Percentiles rank a stretch among this genome's conserved stretches.
Conservation (phyloP, 2,888 invertebrate genomes). For the Cetonia aurata region DNA sequence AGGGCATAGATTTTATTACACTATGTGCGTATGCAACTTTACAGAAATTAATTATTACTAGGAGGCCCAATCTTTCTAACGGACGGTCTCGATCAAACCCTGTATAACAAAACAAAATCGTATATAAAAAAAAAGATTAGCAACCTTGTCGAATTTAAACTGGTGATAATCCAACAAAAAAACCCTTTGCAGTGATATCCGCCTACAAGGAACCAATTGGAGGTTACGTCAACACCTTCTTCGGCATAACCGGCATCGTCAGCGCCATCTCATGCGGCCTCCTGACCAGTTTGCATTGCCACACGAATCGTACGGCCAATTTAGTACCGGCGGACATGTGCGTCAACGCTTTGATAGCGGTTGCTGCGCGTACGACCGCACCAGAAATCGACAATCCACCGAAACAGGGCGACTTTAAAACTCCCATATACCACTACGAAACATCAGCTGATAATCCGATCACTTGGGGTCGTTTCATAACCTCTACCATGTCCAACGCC, state of each 20-base stretch:
- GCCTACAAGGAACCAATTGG: conserved; percentile 80
- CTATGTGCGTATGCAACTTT: too few species aligned
- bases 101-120: too few species aligned
- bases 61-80: too few species aligned
- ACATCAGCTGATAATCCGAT: conserved; percentile 87
- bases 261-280: conserved; percentile 84
- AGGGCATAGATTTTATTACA: too few species aligned
- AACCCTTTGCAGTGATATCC: conserved; percentile 68
- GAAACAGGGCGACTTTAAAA: conserved; percentile 57
- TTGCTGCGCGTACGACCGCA: conserved; percentile 77
- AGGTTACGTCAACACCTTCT: conserved; percentile 93
- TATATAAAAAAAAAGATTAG: too few species aligned
- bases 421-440: conserved; percentile 88
- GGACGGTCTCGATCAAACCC: too few species aligned
- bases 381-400: conserved; percentile 47
- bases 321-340: conserved; percentile 84
- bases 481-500: conserved; percentile 71
- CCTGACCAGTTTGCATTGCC: conserved; percentile 79
- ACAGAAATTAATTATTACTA: too few species aligned
- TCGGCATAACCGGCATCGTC: conserved; percentile 85
- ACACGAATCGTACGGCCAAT: conserved; percentile 78
- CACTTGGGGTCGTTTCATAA: conserved; percentile 80
- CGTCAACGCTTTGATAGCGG: conserved; percentile 84
- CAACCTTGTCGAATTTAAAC: too few species aligned
- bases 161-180: too few species aligned